Base-by-base conservation (phyloP, 2,113 vertebrate species). In the Elachura formosa region DNA sequence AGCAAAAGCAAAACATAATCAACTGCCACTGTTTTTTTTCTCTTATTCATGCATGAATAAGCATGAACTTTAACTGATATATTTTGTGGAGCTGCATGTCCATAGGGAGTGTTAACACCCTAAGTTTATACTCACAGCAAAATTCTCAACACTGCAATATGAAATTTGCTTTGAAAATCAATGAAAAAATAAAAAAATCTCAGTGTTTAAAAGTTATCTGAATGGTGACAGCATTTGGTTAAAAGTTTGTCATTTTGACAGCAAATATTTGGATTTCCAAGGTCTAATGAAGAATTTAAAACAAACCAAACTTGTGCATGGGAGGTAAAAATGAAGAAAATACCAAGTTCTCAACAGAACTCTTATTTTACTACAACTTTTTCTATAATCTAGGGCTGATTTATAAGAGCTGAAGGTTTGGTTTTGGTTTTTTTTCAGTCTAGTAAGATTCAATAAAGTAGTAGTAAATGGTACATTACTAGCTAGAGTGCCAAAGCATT, bases 41-140 rank as follows among this genome's bases (percentile, higher is more conserved):
- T 17, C 43, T 48, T 46, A 34, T 73, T 63, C 0, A 0, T 74
- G 26, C 26, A 46, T 69, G 34, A 92, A 69, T 36, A 84, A 40
- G 13, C 14, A 58, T 43, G 61, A 43, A 31, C 51, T 84, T 85
- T 56, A 5, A 48, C 0, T 20, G 17, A 36, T 12, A 0, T 5
- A 28, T 79, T 76, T 56, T 61, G 23, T 46, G 18, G 33, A 68
- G 36, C 6, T 58, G 4, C 23, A 6, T 6, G 11, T 51, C 41
- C 51, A n/a, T 2, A 55, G 29, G 62, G 23, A 76, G 9, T 10
- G 9, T 38, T 79, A 68, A 6, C 10, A n/a, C 7, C 0, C 0
- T 29, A 75, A 51, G 14, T 54, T 82, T 33, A 64, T 26, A 72
- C 4, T 19, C 62, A 81, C 29, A 87, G 31, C 16, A 78, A 84